Base-by-base conservation (phyloP, 2,797 vertebrate genomes). In the Erethizon dorsatum region DNA sequence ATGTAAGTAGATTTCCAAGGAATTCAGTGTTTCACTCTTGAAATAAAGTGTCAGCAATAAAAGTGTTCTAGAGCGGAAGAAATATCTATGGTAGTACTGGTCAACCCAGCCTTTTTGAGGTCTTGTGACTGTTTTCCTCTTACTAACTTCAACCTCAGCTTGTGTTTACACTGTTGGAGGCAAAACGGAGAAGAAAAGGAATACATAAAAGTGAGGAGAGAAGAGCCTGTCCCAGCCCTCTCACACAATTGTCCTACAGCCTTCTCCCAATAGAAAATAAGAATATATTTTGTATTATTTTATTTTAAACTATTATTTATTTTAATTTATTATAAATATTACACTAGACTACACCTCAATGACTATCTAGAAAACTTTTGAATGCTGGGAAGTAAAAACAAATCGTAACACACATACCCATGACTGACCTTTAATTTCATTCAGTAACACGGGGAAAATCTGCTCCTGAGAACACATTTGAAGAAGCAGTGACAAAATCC, bases 171-270 rank as follows among this genome's bases (percentile, higher is more conserved):
- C 20, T 28, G 4, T 31, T 88, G 17, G n/a, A 85, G 6, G 65
- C 7, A 41, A 88, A 95, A 47, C n/a, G 13, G 20, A 83, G 45
- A 78, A 96, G 14, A 33, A 83, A 77, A 87, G 15, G 52, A 75
- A 79, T 20, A 79, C 56, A 73, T 12, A 78, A 88, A 80, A 82
- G 17, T 57, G 11, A 4, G 15, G 13, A 85, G 5, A 75, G 11
- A 20, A 61, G 1, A 28, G 0, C 1, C 4, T 22, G 17, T 3
- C 8, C 5, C 6, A 41, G 0, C 1, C 4, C 33, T 86, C 6
- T 78, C n/a, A 10, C n/a, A 24, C 5, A 18, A 2, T 18, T 47
- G 1, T 37, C 12, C 17, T 45, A 17, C 2, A 47, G 4, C 3
- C 5, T 47, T 82, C 13, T 65, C 26, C 26, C 20, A 8, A 45